phyloP scores from a whole-genome alignment of 2,797 vertebrate species.

The Varecia variegata region DNA sequence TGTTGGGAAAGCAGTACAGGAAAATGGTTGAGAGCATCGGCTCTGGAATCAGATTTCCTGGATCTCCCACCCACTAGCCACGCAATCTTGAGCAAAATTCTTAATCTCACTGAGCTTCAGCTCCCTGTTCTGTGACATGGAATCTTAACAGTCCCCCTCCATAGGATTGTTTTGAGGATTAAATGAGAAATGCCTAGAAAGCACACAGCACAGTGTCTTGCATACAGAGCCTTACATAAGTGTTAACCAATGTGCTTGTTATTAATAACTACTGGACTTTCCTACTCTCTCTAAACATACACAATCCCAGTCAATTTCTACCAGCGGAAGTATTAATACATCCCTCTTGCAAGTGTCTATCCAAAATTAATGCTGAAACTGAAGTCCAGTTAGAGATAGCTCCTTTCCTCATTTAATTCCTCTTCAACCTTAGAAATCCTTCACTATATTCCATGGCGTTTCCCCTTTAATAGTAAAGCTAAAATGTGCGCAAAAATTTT shows the following conservation, averaged over 20 bases:
- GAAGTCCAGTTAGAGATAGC: neutral
- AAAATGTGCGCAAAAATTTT: neutral
- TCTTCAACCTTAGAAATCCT: neutral
- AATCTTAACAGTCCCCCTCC: neutral
- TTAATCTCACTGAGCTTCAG: neutral
- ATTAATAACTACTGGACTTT: neutral
- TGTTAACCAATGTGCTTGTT: neutral
- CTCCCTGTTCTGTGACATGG: neutral
- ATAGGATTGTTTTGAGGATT: neutral
- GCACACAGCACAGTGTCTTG: neutral
- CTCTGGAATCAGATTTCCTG: neutral
- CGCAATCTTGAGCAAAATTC: neutral
- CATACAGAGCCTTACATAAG: neutral
- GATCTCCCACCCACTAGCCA: too few species aligned
- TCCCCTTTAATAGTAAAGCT: neutral
- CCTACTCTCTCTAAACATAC: neutral
- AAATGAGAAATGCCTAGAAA: neutral
- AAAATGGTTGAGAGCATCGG: fast-evolving
- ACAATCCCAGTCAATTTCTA: neutral
- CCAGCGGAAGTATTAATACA: neutral
- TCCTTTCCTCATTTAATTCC: neutral
- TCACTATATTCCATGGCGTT: too few species aligned
- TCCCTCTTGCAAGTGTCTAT: neutral
- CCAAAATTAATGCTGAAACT: neutral
- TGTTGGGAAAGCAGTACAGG: neutral